Evolutionary conservation across 2,113 vertebrate genomes (phyloP).

Genomic region (Murina feae): DNA sequence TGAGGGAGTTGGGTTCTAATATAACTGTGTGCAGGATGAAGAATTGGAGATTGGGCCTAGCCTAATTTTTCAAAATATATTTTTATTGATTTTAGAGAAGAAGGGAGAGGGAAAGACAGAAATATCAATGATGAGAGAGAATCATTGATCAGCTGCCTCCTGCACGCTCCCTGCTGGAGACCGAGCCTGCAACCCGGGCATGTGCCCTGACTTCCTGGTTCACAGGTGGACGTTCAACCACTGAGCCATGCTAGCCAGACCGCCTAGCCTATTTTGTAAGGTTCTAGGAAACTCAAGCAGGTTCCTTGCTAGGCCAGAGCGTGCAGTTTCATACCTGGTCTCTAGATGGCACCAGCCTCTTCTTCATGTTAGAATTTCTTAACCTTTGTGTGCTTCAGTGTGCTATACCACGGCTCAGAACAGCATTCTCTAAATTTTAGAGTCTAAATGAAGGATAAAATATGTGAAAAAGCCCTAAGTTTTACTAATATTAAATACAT

Average conservation of each 20-base stretch:
- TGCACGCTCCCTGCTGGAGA: too few species aligned
- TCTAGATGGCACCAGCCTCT: conserved; percentile 40
- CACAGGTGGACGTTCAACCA: too few species aligned
- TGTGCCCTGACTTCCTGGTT: too few species aligned
- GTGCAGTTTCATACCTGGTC: background rate
- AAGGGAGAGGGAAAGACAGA: too few species aligned
- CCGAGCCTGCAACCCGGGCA: too few species aligned
- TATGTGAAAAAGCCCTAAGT: background rate
- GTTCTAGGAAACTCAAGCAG: background rate
- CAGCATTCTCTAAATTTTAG: background rate
- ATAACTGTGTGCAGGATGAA: background rate
- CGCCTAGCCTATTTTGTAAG: background rate
- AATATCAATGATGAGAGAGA: too few species aligned
- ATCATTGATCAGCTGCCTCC: too few species aligned
- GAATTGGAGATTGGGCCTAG: background rate
- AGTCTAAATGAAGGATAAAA: background rate
- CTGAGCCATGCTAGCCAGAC: too few species aligned
- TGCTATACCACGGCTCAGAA: background rate
- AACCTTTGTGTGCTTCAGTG: background rate
- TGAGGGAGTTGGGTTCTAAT: background rate
- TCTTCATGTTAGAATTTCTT: background rate
- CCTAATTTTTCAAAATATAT: too few species aligned
- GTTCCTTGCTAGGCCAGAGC: accelerated
- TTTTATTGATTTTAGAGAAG: too few species aligned
- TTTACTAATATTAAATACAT: background rate